Evolutionary conservation across 1,140 invertebrate species (phyloP), one percentile per base, ranked within the genome.

Genomic region (Brachionus koreanus): DNA sequence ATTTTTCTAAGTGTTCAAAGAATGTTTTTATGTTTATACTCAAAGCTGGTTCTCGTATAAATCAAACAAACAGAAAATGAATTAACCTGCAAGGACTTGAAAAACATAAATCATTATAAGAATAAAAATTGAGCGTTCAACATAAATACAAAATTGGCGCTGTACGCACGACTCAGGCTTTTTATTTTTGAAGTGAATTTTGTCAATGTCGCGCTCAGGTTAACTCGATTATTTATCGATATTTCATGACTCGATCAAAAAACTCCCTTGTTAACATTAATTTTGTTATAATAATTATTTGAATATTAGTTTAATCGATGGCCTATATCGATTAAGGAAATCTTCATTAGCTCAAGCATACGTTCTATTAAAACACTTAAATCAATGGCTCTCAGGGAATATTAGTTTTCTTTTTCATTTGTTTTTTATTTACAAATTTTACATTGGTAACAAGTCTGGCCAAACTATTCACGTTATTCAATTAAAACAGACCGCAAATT

Each of bases 11-110:
- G 29, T 39, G 29, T 39, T 39, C 29, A 19, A 69, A 65, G 63
- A 33, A 37, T 65, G 25, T 65, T 65, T 65, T 65, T 65, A 33
- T 65, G 63, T 65, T 65, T 65, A 37, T 65, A 65, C 33, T 65
- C 49, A 57, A 57, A 19, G n/a, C 49, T 57, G 49, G 49, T 57
- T 57, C 49, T 57, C 49, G 19, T 57, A 57, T 57, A 57, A 57
- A 57, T 37, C 33, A 69, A 69, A 69, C 65, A 69, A 69, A 69
- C 65, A 37, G 0, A 37, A 69, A 69, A 69, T 39, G 65, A 19
- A 69, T 69, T 69, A 69, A 69, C 65, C 65, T 69, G 65, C 65
- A 69, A 69, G 65, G 65, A 69, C 35, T 69, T 69, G 10, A n/a
- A 39, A 69, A 19, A n/a, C 37, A 39, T 69, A 57, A 57, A 57